Evolutionary conservation across 2,797 vertebrate species (phyloP).

Genomic region (Helarctos malayanus): DNA sequence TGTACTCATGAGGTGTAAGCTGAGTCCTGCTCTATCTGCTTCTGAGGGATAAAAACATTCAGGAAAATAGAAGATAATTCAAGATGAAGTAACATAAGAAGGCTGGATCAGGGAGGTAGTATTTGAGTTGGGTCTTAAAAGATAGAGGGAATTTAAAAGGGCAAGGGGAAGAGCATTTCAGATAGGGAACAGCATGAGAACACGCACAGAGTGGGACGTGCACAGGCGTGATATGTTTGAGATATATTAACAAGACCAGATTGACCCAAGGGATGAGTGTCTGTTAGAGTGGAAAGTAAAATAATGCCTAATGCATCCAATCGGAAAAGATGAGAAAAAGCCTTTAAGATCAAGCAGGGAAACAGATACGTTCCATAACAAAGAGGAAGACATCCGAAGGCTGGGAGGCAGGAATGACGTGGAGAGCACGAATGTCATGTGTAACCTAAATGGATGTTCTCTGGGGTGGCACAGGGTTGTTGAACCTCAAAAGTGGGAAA

Average conservation of each 20-base stretch:
- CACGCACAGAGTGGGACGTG: background rate
- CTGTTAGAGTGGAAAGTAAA: background rate
- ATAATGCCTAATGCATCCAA: background rate
- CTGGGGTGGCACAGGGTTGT: background rate
- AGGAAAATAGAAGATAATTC: constrained; percentile 11
- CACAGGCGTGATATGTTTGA: background rate
- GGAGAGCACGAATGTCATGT: accelerated
- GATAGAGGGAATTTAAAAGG: background rate
- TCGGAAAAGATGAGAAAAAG: background rate
- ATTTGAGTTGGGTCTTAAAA: background rate
- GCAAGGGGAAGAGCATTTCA: background rate
- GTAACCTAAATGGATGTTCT: accelerated
- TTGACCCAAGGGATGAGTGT: background rate
- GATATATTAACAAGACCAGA: background rate
- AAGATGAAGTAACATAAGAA: background rate
- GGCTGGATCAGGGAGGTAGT: background rate
- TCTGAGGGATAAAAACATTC: background rate
- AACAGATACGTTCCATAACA: background rate
- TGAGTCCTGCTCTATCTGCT: background rate
- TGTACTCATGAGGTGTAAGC: background rate
- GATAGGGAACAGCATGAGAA: background rate
- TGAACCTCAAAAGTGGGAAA: background rate
- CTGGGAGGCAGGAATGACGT: background rate
- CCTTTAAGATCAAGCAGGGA: background rate
- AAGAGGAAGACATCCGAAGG: background rate